phyloP scores from a whole-genome alignment of 1,140 invertebrate species.

The Drosophila subobscura region DNA sequence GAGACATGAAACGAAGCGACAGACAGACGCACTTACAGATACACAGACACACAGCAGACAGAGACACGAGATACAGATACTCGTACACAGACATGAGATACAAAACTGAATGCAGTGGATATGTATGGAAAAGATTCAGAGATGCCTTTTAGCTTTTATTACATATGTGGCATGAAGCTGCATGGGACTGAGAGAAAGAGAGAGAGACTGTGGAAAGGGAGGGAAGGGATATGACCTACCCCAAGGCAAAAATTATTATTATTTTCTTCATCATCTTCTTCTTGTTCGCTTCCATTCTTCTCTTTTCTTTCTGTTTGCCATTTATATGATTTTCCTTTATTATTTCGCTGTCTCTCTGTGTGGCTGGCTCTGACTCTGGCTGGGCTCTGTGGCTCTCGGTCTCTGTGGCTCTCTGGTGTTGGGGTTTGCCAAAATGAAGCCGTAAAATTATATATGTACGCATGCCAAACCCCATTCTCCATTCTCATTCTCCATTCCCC shows the following conservation, averaged over 20 bases:
- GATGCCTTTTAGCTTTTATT: constrained; percentile 70
- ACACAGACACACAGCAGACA: constrained; percentile 14
- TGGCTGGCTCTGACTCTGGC: constrained; percentile 6
- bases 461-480: constrained; percentile 26
- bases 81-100: constrained; percentile 12
- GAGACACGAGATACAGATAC: constrained; percentile 20
- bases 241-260: constrained; percentile 79
- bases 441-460: constrained; percentile 69
- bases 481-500: not conserved
- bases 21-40: constrained; percentile 31
- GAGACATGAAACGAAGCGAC: constrained; percentile 69
- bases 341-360: constrained; percentile 42
- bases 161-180: constrained; percentile 46
- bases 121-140: constrained; percentile 25
- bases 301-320: constrained; percentile 24
- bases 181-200: constrained; percentile 15
- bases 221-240: constrained; percentile 70
- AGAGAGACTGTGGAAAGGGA: constrained; percentile 29
- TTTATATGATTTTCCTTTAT: constrained; percentile 57
- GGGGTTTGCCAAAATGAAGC: constrained; percentile 65
- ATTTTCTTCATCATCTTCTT: constrained; percentile 49
- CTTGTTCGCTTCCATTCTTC: constrained; percentile 25
- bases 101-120: constrained; percentile 22
- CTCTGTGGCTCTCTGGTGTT: constrained; percentile 60
- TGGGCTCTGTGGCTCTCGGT: constrained; percentile 17